Percentiles rank a stretch among this genome's conserved stretches.
These are phyloP conservation scores for Caenorhabditis sinica DNA, from an alignment of 2,888 invertebrate species.

Conservation along the genomic window DNA sequence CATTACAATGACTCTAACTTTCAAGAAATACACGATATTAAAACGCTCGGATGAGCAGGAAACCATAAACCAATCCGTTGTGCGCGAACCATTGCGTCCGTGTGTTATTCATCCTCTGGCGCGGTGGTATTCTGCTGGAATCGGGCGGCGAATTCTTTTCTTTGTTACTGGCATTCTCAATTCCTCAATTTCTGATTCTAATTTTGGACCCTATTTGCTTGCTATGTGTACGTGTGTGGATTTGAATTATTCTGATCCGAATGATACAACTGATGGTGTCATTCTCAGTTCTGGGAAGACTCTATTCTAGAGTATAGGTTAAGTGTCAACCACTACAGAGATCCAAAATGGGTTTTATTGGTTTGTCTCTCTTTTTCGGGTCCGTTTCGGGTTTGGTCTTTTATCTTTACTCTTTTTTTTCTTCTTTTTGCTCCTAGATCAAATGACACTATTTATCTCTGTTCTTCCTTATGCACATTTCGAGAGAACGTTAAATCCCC, in stretches of 20 bases:
- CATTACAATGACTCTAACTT: slow-evolving; percentile 50
- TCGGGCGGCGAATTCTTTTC: slow-evolving; percentile 2
- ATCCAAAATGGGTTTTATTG: too few species aligned
- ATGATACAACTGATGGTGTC: slow-evolving; percentile 9
- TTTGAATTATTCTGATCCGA: slow-evolving; percentile 12
- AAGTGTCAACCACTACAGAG: background rate
- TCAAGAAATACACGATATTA: slow-evolving; percentile 37
- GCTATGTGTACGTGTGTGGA: background rate
- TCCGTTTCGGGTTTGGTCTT: slow-evolving; percentile 20
- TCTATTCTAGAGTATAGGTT: slow-evolving; percentile 15
- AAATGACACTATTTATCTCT: slow-evolving; percentile 23
- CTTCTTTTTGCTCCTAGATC: slow-evolving; percentile 3
- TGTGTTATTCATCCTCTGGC: slow-evolving; percentile 28
- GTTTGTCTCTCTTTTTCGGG: background rate
- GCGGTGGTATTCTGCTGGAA: slow-evolving; percentile 33
- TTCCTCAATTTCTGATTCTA: slow-evolving; percentile 28
- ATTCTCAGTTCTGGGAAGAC: background rate
- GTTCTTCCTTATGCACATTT: slow-evolving; percentile 9
- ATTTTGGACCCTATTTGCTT: slow-evolving; percentile 5
- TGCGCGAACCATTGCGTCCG: slow-evolving; percentile 16
- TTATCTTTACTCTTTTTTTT: background rate
- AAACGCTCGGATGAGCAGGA: slow-evolving; percentile 58
- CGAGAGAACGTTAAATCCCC: slow-evolving; percentile 26
- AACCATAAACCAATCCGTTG: slow-evolving; percentile 53
- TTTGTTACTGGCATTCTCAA: slow-evolving; percentile 9